A percentile compares a stretch with the other conserved stretches of the same genome.
These are phyloP conservation scores for Ypsolopha sequella DNA, from an alignment of 2,888 invertebrate genomes.

Conservation along the genomic window DNA sequence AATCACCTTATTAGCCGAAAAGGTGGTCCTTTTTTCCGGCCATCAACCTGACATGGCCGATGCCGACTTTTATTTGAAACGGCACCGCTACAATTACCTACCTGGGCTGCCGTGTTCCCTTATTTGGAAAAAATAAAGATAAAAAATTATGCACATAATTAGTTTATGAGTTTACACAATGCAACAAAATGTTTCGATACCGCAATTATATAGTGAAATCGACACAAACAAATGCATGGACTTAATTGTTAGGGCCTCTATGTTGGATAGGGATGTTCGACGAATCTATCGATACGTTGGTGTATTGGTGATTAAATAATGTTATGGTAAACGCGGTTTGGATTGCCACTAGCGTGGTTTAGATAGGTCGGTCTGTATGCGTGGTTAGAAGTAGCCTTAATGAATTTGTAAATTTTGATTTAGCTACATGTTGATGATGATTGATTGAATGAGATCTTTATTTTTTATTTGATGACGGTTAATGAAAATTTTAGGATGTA, in stretches of 20 bases:
- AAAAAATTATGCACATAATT: conserved; percentile 42
- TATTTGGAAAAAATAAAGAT: conserved; percentile 19
- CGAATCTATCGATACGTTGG: conserved; percentile 6
- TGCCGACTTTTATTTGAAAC: conserved; percentile 26
- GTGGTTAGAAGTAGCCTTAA: no score
- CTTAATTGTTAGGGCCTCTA: conserved; percentile 31
- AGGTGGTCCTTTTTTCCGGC: conserved; percentile 31
- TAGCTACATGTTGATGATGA: no score
- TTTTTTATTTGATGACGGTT: no score
- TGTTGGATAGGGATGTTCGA: conserved; percentile 21
- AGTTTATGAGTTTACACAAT: conserved; percentile 64
- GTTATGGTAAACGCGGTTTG: no score
- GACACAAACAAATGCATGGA: conserved; percentile 50
- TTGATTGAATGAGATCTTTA: no score
- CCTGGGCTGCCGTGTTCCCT: conserved; percentile 6
- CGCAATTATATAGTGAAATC: conserved; percentile 53
- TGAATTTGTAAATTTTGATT: no score
- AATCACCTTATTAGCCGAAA: conserved; percentile 56
- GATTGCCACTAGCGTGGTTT: no score
- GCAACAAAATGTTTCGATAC: conserved; percentile 37
- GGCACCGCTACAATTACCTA: conserved; percentile 44
- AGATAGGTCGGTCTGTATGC: no score
- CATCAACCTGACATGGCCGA: conserved; percentile 24
- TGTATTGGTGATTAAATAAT: background rate
- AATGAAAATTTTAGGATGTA: no score